These are phyloP conservation scores for Bruchidius siliquastri DNA, from an alignment of 2,888 invertebrate genomes.

Conservation along the genomic window DNA sequence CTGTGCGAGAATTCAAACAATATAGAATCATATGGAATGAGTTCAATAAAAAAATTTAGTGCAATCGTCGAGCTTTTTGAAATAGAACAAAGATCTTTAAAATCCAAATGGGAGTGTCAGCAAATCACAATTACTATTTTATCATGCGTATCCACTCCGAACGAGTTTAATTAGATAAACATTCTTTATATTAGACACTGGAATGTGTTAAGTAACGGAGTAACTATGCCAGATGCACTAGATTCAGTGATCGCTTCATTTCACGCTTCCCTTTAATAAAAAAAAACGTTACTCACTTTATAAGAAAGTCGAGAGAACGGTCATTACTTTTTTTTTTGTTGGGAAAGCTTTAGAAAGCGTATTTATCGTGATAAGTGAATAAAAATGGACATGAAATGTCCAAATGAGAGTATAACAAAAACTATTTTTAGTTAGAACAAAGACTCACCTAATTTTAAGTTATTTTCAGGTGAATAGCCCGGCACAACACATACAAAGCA, in stretches of 20 bases:
- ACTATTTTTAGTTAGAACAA: background rate
- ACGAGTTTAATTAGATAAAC: background rate
- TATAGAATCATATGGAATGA: background rate
- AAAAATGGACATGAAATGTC: background rate
- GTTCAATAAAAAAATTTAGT: background rate
- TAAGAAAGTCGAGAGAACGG: too few relatives aligned
- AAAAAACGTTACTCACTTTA: too few relatives aligned
- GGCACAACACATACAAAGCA: background rate
- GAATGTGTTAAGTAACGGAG: background rate
- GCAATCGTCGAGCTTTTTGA: background rate
- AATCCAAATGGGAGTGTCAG: background rate
- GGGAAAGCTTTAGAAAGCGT: background rate
- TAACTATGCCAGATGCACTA: background rate
- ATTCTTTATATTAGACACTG: background rate
- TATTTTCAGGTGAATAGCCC: background rate
- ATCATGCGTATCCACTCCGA: background rate
- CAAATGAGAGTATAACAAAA: background rate
- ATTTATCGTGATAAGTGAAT: background rate
- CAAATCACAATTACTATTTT: background rate
- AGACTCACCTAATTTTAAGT: background rate
- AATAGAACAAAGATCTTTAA: background rate
- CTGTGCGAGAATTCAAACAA: background rate
- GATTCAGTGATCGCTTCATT: background rate
- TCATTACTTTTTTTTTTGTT: background rate
- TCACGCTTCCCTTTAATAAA: too few relatives aligned